Evolutionary conservation across 2,888 invertebrate species (phyloP).

Genomic region (Pristionchus maxplancki): DNA sequence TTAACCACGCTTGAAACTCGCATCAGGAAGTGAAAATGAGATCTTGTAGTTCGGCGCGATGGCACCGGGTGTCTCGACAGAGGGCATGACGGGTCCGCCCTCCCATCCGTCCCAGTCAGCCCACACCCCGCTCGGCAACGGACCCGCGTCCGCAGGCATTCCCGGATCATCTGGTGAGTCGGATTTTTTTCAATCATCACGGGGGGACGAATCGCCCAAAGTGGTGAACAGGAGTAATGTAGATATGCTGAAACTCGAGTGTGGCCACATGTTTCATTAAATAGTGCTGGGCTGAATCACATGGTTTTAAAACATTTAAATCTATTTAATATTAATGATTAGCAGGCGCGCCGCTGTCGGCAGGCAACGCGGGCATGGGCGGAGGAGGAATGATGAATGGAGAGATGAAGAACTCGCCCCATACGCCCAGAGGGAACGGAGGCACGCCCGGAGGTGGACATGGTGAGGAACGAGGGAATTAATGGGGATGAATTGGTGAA

Average conservation of each 20-base stretch:
- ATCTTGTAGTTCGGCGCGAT: constrained; percentile 17
- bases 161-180: constrained; percentile 36
- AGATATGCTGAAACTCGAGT: too few relatives aligned
- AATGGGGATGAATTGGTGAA: neutral
- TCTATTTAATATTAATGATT: too few relatives aligned
- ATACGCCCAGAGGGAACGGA: constrained; percentile 57
- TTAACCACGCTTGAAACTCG: too few relatives aligned
- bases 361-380: constrained; percentile 47
- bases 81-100: constrained; percentile 19
- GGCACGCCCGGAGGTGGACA: constrained; percentile 50
- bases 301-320: too few relatives aligned
- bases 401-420: constrained; percentile 70
- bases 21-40: too few relatives aligned
- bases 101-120: constrained; percentile 38
- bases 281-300: too few relatives aligned
- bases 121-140: constrained; percentile 45
- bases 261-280: too few relatives aligned
- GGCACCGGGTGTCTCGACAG: neutral
- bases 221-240: too few relatives aligned
- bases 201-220: too few relatives aligned
- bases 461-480: neutral
- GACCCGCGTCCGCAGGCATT: constrained; percentile 42
- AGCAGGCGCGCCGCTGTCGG: constrained; percentile 38
- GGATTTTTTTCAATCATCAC: neutral
- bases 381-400: constrained; percentile 53